phyloP scores from a whole-genome alignment of 2,113 vertebrate genomes.

The Pygoscelis antarcticus region DNA sequence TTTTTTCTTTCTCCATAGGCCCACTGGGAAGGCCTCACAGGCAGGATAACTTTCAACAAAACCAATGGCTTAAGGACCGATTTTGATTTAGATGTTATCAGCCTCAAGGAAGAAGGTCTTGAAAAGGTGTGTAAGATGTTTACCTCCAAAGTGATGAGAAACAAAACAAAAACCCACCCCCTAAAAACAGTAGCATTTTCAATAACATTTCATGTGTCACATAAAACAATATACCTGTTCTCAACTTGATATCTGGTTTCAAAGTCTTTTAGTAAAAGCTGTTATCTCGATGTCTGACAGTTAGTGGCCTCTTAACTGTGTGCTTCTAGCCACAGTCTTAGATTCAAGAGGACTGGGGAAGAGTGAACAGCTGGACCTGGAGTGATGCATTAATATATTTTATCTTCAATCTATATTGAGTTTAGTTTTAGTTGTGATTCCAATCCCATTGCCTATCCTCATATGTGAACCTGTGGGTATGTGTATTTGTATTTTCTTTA shows the following conservation, averaged over 20 bases:
- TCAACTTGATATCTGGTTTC: not conserved
- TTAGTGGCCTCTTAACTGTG: not conserved
- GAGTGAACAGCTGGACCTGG: not conserved
- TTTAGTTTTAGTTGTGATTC: not conserved
- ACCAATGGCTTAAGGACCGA: conserved; percentile 96
- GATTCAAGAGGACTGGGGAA: not conserved
- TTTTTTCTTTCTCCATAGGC: conserved; percentile 77
- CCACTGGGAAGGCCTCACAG: conserved; percentile 98
- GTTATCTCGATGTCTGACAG: not conserved
- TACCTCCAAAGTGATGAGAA: not conserved
- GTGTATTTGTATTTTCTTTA: not conserved
- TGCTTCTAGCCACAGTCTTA: not conserved
- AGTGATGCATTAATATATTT: not conserved
- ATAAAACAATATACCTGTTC: not conserved
- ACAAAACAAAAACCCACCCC: not conserved
- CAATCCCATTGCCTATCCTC: not conserved
- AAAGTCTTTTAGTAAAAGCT: not conserved
- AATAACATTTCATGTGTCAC: not conserved
- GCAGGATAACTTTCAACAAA: conserved; percentile 97
- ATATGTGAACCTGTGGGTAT: not conserved
- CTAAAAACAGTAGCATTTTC: not conserved
- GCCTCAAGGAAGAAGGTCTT: conserved; percentile 95
- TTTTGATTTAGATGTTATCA: conserved; percentile 99
- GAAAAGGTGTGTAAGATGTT: conserved; percentile 86
- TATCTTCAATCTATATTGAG: not conserved